Evolutionary conservation across 2,113 vertebrate species (phyloP).

Genomic region (Arenaria interpres): DNA sequence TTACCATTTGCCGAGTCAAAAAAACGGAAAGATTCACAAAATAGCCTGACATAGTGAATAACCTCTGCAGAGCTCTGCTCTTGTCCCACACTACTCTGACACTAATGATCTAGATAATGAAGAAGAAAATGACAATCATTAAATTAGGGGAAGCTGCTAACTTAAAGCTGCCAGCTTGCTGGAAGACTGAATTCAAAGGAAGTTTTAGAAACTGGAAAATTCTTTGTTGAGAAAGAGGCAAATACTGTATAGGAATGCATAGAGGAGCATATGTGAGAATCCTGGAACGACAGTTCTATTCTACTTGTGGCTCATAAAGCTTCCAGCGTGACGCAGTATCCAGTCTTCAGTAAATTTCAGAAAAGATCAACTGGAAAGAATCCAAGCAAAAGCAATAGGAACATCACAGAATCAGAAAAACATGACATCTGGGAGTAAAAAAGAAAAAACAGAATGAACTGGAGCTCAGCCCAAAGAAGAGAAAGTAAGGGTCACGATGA

Average conservation of each 20-base stretch:
- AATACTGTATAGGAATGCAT: background rate
- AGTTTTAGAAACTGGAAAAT: background rate
- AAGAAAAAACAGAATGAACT: background rate
- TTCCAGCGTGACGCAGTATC: background rate
- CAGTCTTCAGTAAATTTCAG: constrained; percentile 30
- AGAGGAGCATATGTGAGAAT: constrained; percentile 3
- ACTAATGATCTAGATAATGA: background rate
- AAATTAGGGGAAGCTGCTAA: background rate
- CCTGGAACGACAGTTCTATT: constrained; percentile 10
- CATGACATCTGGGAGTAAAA: constrained; percentile 17
- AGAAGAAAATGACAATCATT: background rate
- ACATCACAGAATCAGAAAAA: constrained; percentile 52
- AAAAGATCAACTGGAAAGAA: constrained; percentile 30
- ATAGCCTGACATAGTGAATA: background rate
- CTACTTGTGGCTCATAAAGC: background rate
- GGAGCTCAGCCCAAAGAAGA: background rate
- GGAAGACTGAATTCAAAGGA: constrained; percentile 3
- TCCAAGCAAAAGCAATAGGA: constrained; percentile 38
- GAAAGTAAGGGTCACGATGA: background rate
- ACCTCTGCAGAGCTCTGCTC: background rate
- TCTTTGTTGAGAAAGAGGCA: background rate
- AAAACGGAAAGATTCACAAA: background rate
- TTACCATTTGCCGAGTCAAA: background rate
- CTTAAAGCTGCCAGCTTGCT: background rate
- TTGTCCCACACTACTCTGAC: background rate